Base-by-base conservation (phyloP, 2,113 vertebrate genomes). In the Abramis brama region DNA sequence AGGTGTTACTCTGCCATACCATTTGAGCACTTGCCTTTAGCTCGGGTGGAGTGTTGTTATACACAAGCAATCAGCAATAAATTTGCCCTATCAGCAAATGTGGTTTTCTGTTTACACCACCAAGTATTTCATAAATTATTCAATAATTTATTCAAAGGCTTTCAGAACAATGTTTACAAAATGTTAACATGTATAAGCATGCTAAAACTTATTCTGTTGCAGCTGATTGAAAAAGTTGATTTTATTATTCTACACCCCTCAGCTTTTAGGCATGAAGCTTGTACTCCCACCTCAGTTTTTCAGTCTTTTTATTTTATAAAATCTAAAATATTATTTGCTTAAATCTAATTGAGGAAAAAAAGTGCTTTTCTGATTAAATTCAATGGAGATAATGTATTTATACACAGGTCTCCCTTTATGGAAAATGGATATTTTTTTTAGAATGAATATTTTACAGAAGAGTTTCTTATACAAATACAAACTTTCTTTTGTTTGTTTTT, bases 91-190 rank as follows among this genome's bases (percentile, higher is more conserved):
- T 78, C n/a, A 70, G 30, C 7, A 85, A 59, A 25, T 36, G 10
- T 57, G 11, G 43, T 43, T 85, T 79, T 68, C 25, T 39, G 30
- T 43, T 30, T 7, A 27, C 36, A 45, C 76, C 50, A 60, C 36
- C 52, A 79, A 57, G 10, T 73, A 36, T 86, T 30, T 73, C 33
- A 70, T 39, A 73, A 60, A 79, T 2, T 55, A 45, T 79, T 62
- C 6, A 45, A 45, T 64, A n/a, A 25, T 45, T 68, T 83, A 50
- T 79, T 87, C 59, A 83, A 73, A 80, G 43, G 47, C 8, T 43
- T 47, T 55, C 23, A 36, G 33, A 17, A n/a, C 23, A 60, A 8
- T 60, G 55, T 76, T 76, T 30, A 76, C 45, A 27, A 9, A 30
- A 3, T 55, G 15, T 6, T 2, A 62, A 80, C 8, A 36, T n/a